Conservation (phyloP, 1,140 invertebrate species). For the Drosophila carrolli region DNA sequence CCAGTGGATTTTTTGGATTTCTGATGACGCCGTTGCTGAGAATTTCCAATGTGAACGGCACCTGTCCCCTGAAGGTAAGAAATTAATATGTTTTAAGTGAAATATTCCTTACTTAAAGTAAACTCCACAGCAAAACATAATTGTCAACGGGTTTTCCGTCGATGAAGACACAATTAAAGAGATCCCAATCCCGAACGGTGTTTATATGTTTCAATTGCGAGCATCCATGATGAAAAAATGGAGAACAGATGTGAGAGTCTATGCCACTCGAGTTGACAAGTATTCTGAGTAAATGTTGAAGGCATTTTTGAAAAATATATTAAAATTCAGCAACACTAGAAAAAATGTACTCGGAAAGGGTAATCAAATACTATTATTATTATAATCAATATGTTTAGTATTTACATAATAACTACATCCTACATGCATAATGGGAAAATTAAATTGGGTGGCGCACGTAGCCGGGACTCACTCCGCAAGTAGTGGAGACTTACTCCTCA, state of each 20-base stretch:
- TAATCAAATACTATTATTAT: too few relatives aligned
- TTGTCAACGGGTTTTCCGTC: slow-evolving; percentile 25
- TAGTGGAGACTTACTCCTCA: too few relatives aligned
- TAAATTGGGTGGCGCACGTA: not conserved
- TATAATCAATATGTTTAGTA: too few relatives aligned
- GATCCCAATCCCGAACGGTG: slow-evolving; percentile 48
- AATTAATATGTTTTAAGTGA: too few relatives aligned
- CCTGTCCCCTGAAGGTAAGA: slow-evolving; percentile 26
- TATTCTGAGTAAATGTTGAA: slow-evolving; percentile 5
- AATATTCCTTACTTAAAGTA: not conserved
- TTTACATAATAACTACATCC: not conserved
- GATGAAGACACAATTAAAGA: slow-evolving; percentile 44
- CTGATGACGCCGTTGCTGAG: slow-evolving; percentile 13
- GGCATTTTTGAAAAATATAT: too few relatives aligned
- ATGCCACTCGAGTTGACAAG: slow-evolving; percentile 9
- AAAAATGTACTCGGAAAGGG: too few relatives aligned
- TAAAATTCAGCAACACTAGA: too few relatives aligned
- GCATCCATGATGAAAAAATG: slow-evolving; percentile 30
- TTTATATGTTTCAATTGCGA: slow-evolving; percentile 39
- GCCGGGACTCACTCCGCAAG: too few relatives aligned
- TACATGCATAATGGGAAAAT: not conserved
- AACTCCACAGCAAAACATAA: not conserved
- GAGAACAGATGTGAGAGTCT: slow-evolving; percentile 24
- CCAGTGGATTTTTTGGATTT: slow-evolving; percentile 13
- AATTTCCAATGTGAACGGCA: slow-evolving; percentile 14